These are phyloP conservation scores for Thalpophila matura DNA, from an alignment of 2,888 invertebrate genomes.

Conservation along the genomic window DNA sequence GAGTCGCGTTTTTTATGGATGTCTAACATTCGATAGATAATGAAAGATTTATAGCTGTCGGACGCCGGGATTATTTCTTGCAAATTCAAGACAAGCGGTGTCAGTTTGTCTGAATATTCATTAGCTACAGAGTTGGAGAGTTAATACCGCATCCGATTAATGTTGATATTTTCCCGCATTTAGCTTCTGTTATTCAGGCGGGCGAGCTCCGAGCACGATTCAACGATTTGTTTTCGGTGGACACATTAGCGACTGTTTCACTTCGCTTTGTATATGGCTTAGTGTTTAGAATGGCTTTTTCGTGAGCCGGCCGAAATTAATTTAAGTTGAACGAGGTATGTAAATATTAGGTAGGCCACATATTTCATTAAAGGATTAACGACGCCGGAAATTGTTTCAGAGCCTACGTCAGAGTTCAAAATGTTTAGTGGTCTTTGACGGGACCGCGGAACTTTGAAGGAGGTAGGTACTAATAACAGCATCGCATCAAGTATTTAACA, in stretches of 20 bases:
- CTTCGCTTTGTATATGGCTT: slow-evolving; percentile 61
- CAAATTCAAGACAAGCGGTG: slow-evolving; percentile 81
- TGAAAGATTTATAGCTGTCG: slow-evolving; percentile 77
- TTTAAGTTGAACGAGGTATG: slow-evolving; percentile 49
- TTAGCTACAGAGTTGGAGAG: slow-evolving; percentile 71
- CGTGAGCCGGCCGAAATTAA: slow-evolving; percentile 67
- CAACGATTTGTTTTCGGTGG: slow-evolving; percentile 71
- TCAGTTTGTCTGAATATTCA: slow-evolving; percentile 84
- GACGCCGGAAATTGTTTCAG: slow-evolving; percentile 38
- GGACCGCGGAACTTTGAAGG: slow-evolving; percentile 58
- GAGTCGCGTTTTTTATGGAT: slow-evolving; percentile 42
- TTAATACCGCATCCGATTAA: slow-evolving; percentile 77
- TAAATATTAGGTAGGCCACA: slow-evolving; percentile 49
- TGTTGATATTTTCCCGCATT: slow-evolving; percentile 70
- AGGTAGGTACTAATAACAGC: slow-evolving; percentile 68
- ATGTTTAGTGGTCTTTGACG: slow-evolving; percentile 44
- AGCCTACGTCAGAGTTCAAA: slow-evolving; percentile 23
- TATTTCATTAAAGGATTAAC: slow-evolving; percentile 58
- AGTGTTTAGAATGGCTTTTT: slow-evolving; percentile 68
- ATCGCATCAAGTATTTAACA: slow-evolving; percentile 79
- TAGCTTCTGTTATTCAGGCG: slow-evolving; percentile 56
- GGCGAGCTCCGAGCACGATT: slow-evolving; percentile 64
- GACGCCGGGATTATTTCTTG: slow-evolving; percentile 81
- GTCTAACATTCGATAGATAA: slow-evolving; percentile 60
- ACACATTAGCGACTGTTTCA: slow-evolving; percentile 70